Evolutionary conservation across 1,140 invertebrate genomes (phyloP).

Genomic region (Drosophila navojoa): DNA sequence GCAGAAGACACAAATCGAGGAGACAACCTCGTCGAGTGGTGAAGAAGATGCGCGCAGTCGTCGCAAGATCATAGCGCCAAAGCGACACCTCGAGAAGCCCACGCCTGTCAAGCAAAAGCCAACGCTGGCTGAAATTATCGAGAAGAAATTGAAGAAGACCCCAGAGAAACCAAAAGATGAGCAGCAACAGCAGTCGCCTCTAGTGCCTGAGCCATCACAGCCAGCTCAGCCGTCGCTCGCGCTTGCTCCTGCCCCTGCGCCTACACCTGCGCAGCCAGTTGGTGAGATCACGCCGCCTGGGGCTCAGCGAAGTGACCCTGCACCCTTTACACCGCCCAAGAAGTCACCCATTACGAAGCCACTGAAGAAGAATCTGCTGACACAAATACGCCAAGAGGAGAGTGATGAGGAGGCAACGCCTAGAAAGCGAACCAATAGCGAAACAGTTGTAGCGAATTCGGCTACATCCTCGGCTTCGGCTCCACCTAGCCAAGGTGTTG

Average conservation of each 20-base stretch:
- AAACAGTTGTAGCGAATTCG: conserved; percentile 29
- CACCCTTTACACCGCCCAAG: conserved; percentile 48
- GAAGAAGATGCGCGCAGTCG: conserved; percentile 83
- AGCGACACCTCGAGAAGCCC: conserved; percentile 52
- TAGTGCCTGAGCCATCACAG: not conserved
- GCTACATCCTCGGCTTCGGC: not conserved
- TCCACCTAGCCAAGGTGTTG: not conserved
- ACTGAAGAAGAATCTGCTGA: conserved; percentile 74
- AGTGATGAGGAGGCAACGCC: conserved; percentile 75
- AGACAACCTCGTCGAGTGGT: conserved; percentile 84
- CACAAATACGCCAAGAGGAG: conserved; percentile 71
- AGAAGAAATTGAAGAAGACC: conserved; percentile 75
- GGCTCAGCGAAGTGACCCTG: conserved; percentile 14
- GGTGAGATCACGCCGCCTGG: conserved; percentile 39
- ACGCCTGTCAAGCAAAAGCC: conserved; percentile 55
- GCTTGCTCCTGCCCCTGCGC: not conserved
- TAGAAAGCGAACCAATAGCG: conserved; percentile 69
- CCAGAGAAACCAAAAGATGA: conserved; percentile 41
- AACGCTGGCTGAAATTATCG: conserved; percentile 75
- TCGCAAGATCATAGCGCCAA: conserved; percentile 63
- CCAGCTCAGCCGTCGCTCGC: not conserved
- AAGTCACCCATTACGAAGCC: conserved; percentile 78
- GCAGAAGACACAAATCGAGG: conserved; percentile 84
- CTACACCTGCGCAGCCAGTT: not conserved
- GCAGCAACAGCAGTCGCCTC: not conserved